Evolutionary conservation across 1,140 invertebrate genomes (phyloP).

Genomic region (Hyphantria cunea): DNA sequence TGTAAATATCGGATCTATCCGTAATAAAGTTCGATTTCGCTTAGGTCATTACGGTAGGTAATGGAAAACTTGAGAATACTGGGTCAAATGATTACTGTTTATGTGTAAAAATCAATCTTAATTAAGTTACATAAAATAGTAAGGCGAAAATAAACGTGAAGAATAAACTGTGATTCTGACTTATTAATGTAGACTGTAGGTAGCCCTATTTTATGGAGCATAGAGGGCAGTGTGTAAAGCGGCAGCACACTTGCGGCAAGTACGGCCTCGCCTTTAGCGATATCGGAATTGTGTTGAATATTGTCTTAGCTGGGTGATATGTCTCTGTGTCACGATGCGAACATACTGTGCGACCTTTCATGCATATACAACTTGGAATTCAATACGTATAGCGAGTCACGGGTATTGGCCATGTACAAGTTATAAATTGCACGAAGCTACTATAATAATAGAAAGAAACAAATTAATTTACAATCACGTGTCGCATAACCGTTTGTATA

Average conservation of each 20-base stretch:
- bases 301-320: conserved; percentile 11
- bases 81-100: conserved; percentile 66
- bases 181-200: conserved; percentile 74
- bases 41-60: conserved; percentile 70
- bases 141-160: conserved; percentile 70
- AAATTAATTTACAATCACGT: too few relatives aligned
- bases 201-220: conserved; percentile 60
- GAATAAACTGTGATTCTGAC: conserved; percentile 81
- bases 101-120: conserved; percentile 55
- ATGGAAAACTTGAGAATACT: conserved; percentile 64
- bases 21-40: conserved; percentile 70
- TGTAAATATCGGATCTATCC: conserved; percentile 74
- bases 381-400: too few relatives aligned
- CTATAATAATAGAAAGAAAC: too few relatives aligned
- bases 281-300: conserved; percentile 20
- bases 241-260: conserved; percentile 33
- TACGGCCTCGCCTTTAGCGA: conserved; percentile 31
- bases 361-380: too few relatives aligned
- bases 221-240: conserved; percentile 47
- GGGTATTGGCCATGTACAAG: too few relatives aligned
- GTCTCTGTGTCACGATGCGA: conserved; percentile 8
- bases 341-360: conserved; percentile 6
- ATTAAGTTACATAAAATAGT: conserved; percentile 49
- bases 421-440: too few relatives aligned
- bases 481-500: too few relatives aligned